Evolutionary conservation across 92 coral and sea anemone genomes (phyloP).

Genomic region (Umimayanthus chanpuru): DNA sequence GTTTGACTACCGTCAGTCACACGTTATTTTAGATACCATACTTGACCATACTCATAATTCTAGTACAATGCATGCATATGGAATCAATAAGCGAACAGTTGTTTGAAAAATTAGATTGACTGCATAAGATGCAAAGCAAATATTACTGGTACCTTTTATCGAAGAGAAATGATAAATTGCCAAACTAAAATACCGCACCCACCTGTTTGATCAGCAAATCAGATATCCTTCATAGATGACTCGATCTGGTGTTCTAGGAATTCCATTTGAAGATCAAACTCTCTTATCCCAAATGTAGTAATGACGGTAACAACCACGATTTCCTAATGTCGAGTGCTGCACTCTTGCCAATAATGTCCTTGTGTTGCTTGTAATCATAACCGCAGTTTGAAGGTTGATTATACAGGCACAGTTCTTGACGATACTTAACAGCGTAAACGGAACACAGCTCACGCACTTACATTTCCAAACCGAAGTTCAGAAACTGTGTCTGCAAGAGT

Average conservation of each 20-base stretch:
- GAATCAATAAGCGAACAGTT: background rate
- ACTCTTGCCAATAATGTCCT: too few species aligned
- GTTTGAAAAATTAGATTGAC: background rate
- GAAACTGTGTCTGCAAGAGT: conserved; percentile 33
- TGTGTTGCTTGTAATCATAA: too few species aligned
- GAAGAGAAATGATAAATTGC: background rate
- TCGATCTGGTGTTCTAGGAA: background rate
- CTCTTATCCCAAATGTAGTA: background rate
- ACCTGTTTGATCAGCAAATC: background rate
- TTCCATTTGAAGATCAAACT: conserved; percentile 3
- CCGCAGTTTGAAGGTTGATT: too few species aligned
- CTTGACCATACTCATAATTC: background rate
- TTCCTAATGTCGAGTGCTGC: too few species aligned
- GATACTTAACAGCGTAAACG: too few species aligned
- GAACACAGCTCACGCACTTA: conserved; percentile 1
- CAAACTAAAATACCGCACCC: background rate
- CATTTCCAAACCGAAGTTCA: conserved; percentile 18
- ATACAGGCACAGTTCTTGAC: too few species aligned
- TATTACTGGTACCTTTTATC: background rate
- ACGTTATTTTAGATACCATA: background rate
- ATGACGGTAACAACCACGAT: too few species aligned
- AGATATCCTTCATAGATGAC: background rate
- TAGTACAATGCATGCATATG: background rate
- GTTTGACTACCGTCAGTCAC: background rate
- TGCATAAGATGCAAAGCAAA: too few species aligned